Evolutionary conservation across 2,888 invertebrate genomes (phyloP).

Genomic region (Apantesis nais): DNA sequence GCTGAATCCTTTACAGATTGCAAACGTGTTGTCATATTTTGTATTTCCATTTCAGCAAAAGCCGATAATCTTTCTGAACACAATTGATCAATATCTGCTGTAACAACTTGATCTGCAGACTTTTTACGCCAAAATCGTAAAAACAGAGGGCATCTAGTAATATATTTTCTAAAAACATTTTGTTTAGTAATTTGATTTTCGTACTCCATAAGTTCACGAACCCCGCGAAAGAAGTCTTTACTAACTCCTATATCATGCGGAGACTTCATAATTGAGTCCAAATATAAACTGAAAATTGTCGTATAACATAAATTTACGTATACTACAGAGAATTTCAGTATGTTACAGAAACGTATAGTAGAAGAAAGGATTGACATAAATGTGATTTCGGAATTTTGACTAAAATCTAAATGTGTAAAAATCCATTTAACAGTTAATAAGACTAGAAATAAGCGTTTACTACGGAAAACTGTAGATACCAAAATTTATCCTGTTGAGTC

Average conservation of each 20-base stretch:
- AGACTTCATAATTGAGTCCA: slow-evolving; percentile 73
- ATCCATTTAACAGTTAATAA: too few relatives aligned
- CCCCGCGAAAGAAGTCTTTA: slow-evolving; percentile 49
- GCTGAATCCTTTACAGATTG: slow-evolving; percentile 46
- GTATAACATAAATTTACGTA: not conserved
- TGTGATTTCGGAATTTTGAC: not conserved
- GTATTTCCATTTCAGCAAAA: slow-evolving; percentile 66
- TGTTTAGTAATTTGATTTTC: slow-evolving; percentile 22
- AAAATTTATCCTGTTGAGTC: too few relatives aligned
- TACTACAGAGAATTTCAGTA: not conserved
- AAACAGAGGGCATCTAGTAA: slow-evolving; percentile 30
- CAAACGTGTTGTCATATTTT: slow-evolving; percentile 44
- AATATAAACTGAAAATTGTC: slow-evolving; percentile 63
- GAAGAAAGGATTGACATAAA: not conserved
- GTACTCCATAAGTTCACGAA: slow-evolving; percentile 47
- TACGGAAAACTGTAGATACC: too few relatives aligned
- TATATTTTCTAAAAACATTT: slow-evolving; percentile 26
- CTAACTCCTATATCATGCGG: slow-evolving; percentile 60
- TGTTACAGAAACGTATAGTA: not conserved
- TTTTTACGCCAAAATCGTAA: slow-evolving; percentile 42
- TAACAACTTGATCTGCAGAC: slow-evolving; percentile 17
- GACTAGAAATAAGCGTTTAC: too few relatives aligned
- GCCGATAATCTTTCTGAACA: slow-evolving; percentile 52
- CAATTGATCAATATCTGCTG: slow-evolving; percentile 18
- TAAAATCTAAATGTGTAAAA: not conserved